Evolutionary conservation across 2,888 invertebrate genomes (phyloP).

Genomic region (Boloria euphrosyne): DNA sequence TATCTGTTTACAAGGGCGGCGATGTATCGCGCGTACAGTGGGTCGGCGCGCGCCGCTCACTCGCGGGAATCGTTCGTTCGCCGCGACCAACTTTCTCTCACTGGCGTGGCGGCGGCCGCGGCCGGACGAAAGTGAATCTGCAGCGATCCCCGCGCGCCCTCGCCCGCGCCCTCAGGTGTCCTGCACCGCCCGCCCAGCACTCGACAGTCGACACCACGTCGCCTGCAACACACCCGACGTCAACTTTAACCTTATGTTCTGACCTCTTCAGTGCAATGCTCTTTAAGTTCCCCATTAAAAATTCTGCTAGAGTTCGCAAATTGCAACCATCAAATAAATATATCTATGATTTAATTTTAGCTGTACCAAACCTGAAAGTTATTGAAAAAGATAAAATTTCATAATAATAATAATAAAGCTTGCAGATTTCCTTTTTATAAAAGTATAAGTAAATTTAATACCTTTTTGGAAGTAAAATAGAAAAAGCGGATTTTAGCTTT

Average conservation of each 20-base stretch:
- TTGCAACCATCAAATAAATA: conserved; percentile 9
- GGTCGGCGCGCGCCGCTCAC: conserved; percentile 70
- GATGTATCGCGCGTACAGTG: conserved; percentile 52
- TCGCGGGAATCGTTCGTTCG: conserved; percentile 80
- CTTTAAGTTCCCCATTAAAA: conserved; percentile 46
- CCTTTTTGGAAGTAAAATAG: too few relatives aligned
- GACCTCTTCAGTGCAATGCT: conserved; percentile 79
- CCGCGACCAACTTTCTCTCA: conserved; percentile 82
- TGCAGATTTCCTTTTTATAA: too few relatives aligned
- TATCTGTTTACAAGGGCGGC: conserved; percentile 56
- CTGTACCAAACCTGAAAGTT: neutral
- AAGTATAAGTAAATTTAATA: too few relatives aligned
- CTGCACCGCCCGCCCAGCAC: conserved; percentile 50
- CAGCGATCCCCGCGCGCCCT: conserved; percentile 68
- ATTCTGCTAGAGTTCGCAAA: conserved; percentile 29
- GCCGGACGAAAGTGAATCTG: conserved; percentile 82
- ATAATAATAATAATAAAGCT: too few relatives aligned
- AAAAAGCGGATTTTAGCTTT: too few relatives aligned
- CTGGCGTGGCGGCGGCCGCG: conserved; percentile 77
- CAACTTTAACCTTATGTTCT: conserved; percentile 79
- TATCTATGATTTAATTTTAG: neutral
- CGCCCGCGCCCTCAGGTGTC: conserved; percentile 59
- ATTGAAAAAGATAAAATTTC: too few relatives aligned
- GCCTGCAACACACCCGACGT: conserved; percentile 61
- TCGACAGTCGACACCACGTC: conserved; percentile 52